Evolutionary conservation across 2,888 invertebrate genomes (phyloP).

Genomic region (Macropis europaea): DNA sequence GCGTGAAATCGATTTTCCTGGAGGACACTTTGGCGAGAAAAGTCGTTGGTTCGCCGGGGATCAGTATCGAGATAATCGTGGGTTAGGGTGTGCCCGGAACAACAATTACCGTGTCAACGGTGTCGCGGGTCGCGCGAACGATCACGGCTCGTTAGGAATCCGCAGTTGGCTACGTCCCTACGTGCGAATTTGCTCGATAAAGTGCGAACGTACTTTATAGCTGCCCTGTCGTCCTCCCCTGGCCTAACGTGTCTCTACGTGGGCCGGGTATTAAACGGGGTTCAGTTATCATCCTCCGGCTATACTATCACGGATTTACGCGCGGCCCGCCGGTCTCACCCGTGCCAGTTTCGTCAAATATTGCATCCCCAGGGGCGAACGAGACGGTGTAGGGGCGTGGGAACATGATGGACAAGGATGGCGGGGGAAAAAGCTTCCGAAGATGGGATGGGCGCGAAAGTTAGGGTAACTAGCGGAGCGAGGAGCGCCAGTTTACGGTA

Average conservation of each 20-base stretch:
- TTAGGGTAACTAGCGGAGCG: conserved; percentile 13
- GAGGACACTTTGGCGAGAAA: neutral
- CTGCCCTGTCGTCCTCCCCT: neutral
- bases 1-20: too few relatives aligned
- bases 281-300: conserved; percentile 48
- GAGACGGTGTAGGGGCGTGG: neutral
- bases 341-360: conserved; percentile 48
- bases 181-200: conserved; percentile 57
- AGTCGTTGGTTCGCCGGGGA: neutral
- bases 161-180: conserved; percentile 31
- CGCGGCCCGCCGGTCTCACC: conserved; percentile 29
- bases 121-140: conserved; percentile 32
- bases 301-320: conserved; percentile 56
- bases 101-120: conserved; percentile 50
- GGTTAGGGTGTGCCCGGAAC: conserved; percentile 17
- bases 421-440: neutral
- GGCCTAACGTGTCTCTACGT: conserved; percentile 46
- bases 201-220: conserved; percentile 44
- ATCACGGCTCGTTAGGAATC: conserved; percentile 57
- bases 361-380: conserved; percentile 30
- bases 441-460: conserved; percentile 19
- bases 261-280: conserved; percentile 43
- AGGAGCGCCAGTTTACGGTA: conserved; percentile 22
- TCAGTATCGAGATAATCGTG: conserved; percentile 19
- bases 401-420: conserved; percentile 9